Evolutionary conservation across 2,797 vertebrate genomes (phyloP).

Genomic region (Fistularia commersonii): DNA sequence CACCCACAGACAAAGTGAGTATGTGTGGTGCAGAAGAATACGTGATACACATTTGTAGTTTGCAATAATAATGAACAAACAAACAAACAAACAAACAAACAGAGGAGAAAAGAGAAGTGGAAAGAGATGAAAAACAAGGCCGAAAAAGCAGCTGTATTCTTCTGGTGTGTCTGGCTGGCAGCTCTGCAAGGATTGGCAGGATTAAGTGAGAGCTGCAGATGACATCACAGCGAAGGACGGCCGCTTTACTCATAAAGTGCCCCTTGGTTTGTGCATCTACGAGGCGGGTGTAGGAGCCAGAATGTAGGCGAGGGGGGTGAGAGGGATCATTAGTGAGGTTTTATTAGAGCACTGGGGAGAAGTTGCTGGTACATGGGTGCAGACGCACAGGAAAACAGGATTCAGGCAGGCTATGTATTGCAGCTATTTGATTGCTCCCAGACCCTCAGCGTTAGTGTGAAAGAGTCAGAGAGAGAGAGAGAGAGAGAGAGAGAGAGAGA

Average conservation of each 20-base stretch:
- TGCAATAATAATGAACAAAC: conserved; percentile 45
- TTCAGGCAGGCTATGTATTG: conserved; percentile 58
- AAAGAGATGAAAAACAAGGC: conserved; percentile 19
- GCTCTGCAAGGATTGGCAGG: conserved; percentile 50
- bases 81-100: conserved; percentile 44
- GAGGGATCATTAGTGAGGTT: conserved; percentile 76
- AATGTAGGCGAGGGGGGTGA: conserved; percentile 53
- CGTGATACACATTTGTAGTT: conserved; percentile 23
- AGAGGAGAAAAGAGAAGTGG: conserved; percentile 26
- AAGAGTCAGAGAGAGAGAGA: neutral
- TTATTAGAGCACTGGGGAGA: conserved; percentile 73
- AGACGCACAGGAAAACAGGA: conserved; percentile 72
- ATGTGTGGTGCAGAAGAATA: conserved; percentile 14
- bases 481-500: conserved; percentile 4
- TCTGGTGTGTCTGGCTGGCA: conserved; percentile 54
- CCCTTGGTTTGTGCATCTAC: conserved; percentile 67
- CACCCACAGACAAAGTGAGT: conserved; percentile 22
- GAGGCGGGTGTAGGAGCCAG: conserved; percentile 61
- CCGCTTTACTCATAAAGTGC: conserved; percentile 63
- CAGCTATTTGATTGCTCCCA: conserved; percentile 76
- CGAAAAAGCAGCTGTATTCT: conserved; percentile 41
- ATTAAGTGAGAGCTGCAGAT: conserved; percentile 64
- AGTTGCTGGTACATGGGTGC: conserved; percentile 69
- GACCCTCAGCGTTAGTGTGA: conserved; percentile 45
- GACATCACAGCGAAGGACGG: conserved; percentile 67